Percentiles rank a stretch among this genome's conserved stretches.
Evolutionary conservation across 2,797 vertebrate genomes (phyloP).

Genomic region (Coccyzus lansbergi): DNA sequence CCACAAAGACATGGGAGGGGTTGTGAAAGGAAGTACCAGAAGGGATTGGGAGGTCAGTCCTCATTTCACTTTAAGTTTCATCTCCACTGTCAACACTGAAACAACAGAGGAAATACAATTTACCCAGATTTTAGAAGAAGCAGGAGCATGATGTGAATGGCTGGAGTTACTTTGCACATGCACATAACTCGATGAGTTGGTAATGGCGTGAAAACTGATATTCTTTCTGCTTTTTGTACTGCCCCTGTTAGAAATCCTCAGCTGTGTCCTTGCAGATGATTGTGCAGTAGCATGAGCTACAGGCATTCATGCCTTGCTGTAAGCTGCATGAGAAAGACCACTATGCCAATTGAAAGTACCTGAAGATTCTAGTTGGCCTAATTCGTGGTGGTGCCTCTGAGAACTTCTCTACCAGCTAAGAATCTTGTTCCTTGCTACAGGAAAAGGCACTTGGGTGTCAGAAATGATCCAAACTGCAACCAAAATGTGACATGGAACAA

Average conservation of each 20-base stretch:
- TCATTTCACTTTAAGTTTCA: not conserved
- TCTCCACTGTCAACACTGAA: not conserved
- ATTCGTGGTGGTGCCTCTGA: not conserved
- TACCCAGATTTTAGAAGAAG: not conserved
- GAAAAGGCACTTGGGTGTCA: not conserved
- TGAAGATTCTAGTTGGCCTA: not conserved
- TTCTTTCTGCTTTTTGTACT: not conserved
- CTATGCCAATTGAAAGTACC: not conserved
- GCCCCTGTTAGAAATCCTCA: not conserved
- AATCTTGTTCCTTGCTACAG: not conserved
- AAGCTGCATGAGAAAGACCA: not conserved
- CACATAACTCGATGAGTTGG: accelerated
- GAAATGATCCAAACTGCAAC: not conserved
- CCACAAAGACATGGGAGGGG: not conserved
- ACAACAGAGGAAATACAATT: not conserved
- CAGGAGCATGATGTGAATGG: not conserved
- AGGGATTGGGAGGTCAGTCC: not conserved
- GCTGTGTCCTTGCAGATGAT: not conserved
- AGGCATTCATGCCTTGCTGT: not conserved
- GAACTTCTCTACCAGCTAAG: not conserved
- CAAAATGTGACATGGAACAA: not conserved
- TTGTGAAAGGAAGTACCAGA: not conserved
- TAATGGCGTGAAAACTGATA: not conserved
- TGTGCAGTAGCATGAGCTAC: not conserved
- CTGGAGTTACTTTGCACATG: not conserved